Evolutionary conservation across 2,113 vertebrate genomes (phyloP), one percentile per base, ranked within the genome.

Genomic region (Odocoileus hemionus): DNA sequence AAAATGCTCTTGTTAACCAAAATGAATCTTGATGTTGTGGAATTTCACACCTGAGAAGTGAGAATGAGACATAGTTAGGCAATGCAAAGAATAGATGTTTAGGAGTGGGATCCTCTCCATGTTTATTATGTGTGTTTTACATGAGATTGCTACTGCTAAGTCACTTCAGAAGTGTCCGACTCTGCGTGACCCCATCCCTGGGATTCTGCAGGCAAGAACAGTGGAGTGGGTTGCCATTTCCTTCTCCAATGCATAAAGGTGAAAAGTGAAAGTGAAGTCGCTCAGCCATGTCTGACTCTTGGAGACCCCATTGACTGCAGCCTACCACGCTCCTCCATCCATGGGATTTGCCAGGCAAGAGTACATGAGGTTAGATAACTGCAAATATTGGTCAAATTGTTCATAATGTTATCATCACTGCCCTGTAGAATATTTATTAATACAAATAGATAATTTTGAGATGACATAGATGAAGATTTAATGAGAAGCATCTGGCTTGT

Each of bases 1-100:
- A 95, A 85, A 97, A 97, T 95, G 52, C 92, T 94, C 97, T 98
- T 96, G 96, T 98, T 98, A 98, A 98, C 95, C 87, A 86, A 97
- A 97, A 97, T 89, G 94, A 95, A 95, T 88, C 87, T 92, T 94
- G 67, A 97, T 94, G 92, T 96, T 85, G 84, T 88, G 86, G 92
- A 93, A 97, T 96, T 97, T 97, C 93, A 98, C 88, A 96, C 95
- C 96, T 97, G 94, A 98, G 86, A 78, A 97, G 96, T 92, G 25
- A 23, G 60, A 78, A 57, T 2, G 10, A 1, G 47, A 14, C 14
- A 36, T 28, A 55, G 15, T 86, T 36, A 94, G 28, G 19, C 15
- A 96, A 60, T 47, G 45, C 45, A 8, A 43, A 95, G 57, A 76
- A 87, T 39, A 64, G 45, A 87, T 30, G n/a, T 82, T 91, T 39